Conservation (phyloP, 2,113 vertebrate species). For the Ptilorrhoa leucosticta region DNA sequence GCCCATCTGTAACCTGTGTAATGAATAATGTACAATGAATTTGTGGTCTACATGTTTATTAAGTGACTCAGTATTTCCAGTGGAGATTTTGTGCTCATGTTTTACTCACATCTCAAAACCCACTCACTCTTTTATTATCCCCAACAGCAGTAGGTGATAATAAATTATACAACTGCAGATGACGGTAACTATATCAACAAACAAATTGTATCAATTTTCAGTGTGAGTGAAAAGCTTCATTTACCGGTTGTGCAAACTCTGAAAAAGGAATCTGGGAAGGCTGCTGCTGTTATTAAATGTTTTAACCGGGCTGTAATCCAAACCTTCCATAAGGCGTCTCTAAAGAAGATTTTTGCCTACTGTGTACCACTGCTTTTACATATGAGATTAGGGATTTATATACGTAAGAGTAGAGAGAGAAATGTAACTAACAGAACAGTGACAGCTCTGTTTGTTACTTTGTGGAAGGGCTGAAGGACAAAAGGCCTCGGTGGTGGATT, state of each 20-base stretch:
- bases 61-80: constrained; percentile 58
- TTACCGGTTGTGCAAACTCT: constrained; percentile 5
- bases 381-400: background rate
- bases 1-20: constrained; percentile 1
- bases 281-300: background rate
- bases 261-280: background rate
- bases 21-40: constrained; percentile 1
- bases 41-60: constrained; percentile 52
- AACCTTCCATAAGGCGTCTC: background rate
- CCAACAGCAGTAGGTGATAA: constrained; percentile 20
- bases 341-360: background rate
- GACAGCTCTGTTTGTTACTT: background rate
- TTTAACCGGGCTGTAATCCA: background rate
- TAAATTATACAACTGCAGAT: constrained; percentile 53
- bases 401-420: background rate
- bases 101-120: constrained; percentile 44
- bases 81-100: constrained; percentile 47
- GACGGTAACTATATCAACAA: constrained; percentile 46
- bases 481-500: background rate
- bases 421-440: background rate
- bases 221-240: background rate
- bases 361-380: background rate
- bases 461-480: background rate
- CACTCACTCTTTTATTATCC: constrained; percentile 52
- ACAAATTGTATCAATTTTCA: constrained; percentile 46